Evolutionary conservation across 2,113 vertebrate species (phyloP).

Genomic region (Heterotilapia buettikoferi): DNA sequence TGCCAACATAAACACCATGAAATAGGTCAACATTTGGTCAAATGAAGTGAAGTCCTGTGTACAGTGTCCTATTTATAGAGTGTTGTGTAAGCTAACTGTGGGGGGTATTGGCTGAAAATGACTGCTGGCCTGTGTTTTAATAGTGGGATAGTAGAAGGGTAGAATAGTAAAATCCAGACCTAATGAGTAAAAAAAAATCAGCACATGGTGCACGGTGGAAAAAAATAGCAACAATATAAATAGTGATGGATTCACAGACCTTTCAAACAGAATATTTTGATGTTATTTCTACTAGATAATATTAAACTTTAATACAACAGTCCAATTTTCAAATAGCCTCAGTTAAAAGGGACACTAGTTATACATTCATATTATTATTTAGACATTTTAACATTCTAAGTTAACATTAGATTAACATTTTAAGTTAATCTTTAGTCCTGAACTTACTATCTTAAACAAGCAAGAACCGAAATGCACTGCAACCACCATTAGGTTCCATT

Average conservation of each 20-base stretch:
- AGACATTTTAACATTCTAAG: not conserved
- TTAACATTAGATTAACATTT: not conserved
- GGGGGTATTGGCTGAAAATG: not conserved
- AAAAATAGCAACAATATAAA: not conserved
- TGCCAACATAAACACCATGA: conserved; percentile 22
- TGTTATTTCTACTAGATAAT: not conserved
- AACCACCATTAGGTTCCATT: conserved; percentile 27
- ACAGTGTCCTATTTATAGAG: conserved; percentile 29
- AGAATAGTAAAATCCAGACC: not conserved
- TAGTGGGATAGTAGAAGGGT: not conserved
- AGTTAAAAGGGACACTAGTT: not conserved
- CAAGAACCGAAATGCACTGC: not conserved
- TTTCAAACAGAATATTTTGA: not conserved
- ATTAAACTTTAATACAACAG: not conserved
- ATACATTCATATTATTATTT: not conserved
- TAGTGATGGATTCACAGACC: not conserved
- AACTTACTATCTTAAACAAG: not conserved
- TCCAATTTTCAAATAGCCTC: not conserved
- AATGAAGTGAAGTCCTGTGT: conserved; percentile 5
- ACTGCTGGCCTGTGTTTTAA: not conserved
- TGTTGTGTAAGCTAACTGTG: conserved; percentile 1
- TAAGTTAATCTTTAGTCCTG: not conserved
- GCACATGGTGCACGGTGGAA: not conserved
- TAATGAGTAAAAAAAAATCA: not conserved
- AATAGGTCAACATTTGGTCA: conserved; percentile 36